These are phyloP conservation scores for Bovichtus variegatus DNA, from an alignment of 2,797 vertebrate species.

Conservation along the genomic window DNA sequence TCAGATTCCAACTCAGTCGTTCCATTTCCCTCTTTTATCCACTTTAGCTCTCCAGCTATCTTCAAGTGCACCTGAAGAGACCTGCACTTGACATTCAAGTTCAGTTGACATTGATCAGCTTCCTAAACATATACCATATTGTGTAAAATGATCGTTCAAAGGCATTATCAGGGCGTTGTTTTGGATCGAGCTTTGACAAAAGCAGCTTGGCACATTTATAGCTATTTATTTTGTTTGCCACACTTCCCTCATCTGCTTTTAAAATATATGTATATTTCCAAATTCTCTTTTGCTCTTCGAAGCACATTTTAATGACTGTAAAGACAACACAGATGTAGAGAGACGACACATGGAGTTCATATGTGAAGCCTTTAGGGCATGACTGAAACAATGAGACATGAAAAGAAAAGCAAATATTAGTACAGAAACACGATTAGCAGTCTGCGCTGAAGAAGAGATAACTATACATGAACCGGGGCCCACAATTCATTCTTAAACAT, in stretches of 20 bases:
- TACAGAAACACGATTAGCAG: conserved; percentile 24
- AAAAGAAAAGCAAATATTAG: conserved; percentile 43
- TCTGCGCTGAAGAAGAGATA: not conserved
- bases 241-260: not conserved
- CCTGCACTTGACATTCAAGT: conserved; percentile 56
- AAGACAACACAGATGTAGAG: conserved; percentile 21
- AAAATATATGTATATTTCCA: conserved; percentile 10
- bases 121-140: conserved; percentile 37
- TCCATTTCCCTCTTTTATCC: conserved; percentile 92
- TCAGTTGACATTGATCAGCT: conserved; percentile 56
- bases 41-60: conserved; percentile 88
- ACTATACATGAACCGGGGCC: conserved; percentile 1
- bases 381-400: conserved; percentile 22
- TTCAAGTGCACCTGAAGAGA: conserved; percentile 90
- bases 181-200: too few species aligned
- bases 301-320: conserved; percentile 54
- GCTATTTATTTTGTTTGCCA: not conserved
- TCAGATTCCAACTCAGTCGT: conserved; percentile 85
- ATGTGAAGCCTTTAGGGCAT: conserved; percentile 32
- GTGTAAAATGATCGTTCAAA: conserved; percentile 37
- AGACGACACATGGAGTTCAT: conserved; percentile 47
- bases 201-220: conserved; percentile 7
- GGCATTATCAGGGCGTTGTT: not conserved
- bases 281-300: conserved; percentile 32
- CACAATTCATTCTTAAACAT: conserved; percentile 8